Evolutionary conservation across 2,113 vertebrate genomes (phyloP).

Genomic region (Caretta caretta): DNA sequence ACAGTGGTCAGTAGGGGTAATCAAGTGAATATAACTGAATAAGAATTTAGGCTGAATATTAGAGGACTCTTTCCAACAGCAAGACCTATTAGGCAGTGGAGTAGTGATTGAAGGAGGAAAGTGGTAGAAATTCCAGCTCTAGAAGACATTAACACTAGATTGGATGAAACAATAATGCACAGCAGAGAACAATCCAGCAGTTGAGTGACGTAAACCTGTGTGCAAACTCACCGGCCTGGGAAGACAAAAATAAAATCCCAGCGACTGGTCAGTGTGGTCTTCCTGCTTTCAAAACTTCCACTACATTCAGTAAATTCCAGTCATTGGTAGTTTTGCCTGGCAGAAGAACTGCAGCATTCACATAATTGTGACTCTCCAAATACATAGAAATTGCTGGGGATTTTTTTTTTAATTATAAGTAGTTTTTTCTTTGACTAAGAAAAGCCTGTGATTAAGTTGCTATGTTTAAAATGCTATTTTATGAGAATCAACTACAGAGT

Average conservation of each 20-base stretch:
- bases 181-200: rapidly evolving
- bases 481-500: conserved; percentile 3
- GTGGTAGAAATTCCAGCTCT: not conserved
- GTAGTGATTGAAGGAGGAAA: not conserved
- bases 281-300: not conserved
- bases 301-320: not conserved
- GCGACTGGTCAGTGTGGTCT: not conserved
- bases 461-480: conserved; percentile 57
- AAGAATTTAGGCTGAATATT: not conserved
- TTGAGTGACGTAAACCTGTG: not conserved
- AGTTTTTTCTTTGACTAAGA: conserved; percentile 41
- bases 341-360: conserved; percentile 1
- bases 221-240: not conserved
- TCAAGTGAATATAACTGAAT: not conserved
- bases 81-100: not conserved
- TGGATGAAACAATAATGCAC: not conserved
- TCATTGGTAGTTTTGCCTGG: not conserved
- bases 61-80: rapidly evolving
- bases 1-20: not conserved
- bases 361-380: not conserved
- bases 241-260: not conserved
- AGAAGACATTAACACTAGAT: not conserved
- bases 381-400: not conserved
- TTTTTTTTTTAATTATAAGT: conserved; percentile 29
- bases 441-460: not conserved